Conservation (phyloP, 1,140 invertebrate species). For the Eupristina koningsbergeri region DNA sequence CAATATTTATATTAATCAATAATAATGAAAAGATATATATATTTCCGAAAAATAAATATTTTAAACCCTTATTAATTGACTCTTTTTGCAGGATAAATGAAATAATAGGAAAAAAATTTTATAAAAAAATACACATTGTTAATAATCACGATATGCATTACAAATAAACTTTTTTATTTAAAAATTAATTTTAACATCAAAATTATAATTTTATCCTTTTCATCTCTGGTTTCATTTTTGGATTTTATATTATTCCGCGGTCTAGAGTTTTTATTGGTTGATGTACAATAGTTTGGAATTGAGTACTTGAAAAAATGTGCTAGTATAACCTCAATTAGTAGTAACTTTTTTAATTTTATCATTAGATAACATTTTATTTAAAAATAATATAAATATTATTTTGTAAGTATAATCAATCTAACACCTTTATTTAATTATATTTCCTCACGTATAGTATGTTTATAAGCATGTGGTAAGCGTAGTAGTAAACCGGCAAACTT, state of each 20-base stretch:
- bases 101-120: too few species aligned
- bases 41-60: too few species aligned
- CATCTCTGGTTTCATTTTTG: too few species aligned
- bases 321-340: conserved; percentile 8
- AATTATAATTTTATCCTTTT: too few species aligned
- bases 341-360: neutral
- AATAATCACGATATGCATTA: too few species aligned
- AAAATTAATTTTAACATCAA: too few species aligned
- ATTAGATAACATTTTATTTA: neutral
- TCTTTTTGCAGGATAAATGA: too few species aligned
- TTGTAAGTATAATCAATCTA: conserved; percentile 6
- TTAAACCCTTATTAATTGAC: too few species aligned
- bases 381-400: neutral
- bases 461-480: neutral
- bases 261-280: neutral
- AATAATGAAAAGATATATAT: too few species aligned
- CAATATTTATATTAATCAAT: too few species aligned
- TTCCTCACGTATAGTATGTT: neutral
- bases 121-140: too few species aligned
- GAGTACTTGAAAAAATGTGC: conserved; percentile 20
- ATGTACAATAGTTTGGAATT: neutral
- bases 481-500: neutral
- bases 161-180: too few species aligned
- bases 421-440: neutral
- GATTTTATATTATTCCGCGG: neutral